These are phyloP conservation scores for Pachypanchax playfairii DNA, from an alignment of 2,113 vertebrate species.

Conservation along the genomic window DNA sequence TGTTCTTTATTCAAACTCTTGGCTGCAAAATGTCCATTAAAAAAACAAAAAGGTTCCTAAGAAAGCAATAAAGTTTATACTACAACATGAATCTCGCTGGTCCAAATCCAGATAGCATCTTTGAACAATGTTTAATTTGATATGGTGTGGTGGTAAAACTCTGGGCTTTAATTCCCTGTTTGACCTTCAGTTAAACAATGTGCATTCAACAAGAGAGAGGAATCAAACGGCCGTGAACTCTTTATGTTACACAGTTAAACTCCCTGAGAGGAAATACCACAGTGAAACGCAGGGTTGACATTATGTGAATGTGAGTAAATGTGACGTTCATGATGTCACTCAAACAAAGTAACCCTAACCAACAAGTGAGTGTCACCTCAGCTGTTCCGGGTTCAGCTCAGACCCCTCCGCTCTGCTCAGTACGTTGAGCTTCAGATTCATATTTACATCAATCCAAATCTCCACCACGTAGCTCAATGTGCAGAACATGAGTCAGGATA, in stretches of 20 bases:
- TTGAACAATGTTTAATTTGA: conserved; percentile 8
- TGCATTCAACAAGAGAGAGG: conserved; percentile 16
- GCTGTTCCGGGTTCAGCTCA: too few relatives aligned
- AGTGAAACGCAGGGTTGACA: conserved; percentile 29
- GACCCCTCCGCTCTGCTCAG: too few relatives aligned
- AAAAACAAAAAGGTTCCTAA: too few relatives aligned
- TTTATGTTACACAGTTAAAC: not conserved
- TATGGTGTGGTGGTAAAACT: conserved; percentile 25
- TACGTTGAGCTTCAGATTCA: not conserved
- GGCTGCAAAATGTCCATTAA: too few relatives aligned
- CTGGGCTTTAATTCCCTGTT: conserved; percentile 32
- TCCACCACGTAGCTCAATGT: conserved; percentile 15
- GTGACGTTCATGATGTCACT: not conserved
- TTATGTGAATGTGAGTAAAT: not conserved
- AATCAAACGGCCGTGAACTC: conserved; percentile 40
- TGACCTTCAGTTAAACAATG: conserved; percentile 51
- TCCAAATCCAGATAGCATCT: not conserved
- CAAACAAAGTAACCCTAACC: not conserved
- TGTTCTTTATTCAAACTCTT: too few relatives aligned
- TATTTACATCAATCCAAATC: conserved; percentile 48
- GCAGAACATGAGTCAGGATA: conserved; percentile 2
- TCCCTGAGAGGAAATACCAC: conserved; percentile 12
- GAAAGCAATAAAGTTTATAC: too few relatives aligned
- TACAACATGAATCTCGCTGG: not conserved
- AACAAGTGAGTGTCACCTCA: too few relatives aligned